phyloP scores from a whole-genome alignment of 2,113 vertebrate genomes.

The Scolopax mira region DNA sequence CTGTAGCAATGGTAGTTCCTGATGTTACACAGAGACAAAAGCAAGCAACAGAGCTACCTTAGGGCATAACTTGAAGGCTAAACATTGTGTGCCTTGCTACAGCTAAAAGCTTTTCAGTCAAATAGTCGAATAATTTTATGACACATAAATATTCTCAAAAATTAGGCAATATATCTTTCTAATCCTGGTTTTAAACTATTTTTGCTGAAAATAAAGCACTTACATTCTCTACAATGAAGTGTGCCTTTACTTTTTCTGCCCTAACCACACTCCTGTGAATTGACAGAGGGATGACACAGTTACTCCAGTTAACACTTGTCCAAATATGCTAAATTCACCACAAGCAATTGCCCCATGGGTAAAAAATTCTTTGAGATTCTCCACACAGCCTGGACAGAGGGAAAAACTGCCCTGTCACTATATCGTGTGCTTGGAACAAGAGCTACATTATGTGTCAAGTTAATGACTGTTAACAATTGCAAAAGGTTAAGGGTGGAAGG shows the following conservation, averaged over 20 bases:
- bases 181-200: neutral
- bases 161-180: neutral
- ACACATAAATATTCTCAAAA: neutral
- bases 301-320: neutral
- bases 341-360: neutral
- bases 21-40: neutral
- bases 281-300: neutral
- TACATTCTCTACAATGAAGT: neutral
- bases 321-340: neutral
- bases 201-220: neutral
- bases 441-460: neutral
- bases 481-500: constrained; percentile 27
- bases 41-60: neutral
- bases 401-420: neutral
- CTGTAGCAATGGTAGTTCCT: neutral
- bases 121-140: neutral
- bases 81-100: neutral
- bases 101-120: neutral
- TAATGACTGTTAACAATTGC: neutral
- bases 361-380: neutral
- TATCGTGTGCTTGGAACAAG: neutral
- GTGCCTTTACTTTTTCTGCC: neutral
- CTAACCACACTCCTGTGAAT: neutral
- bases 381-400: neutral
- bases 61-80: neutral